Conservation (phyloP, 2,888 invertebrate genomes). For the Macaria liturata region DNA sequence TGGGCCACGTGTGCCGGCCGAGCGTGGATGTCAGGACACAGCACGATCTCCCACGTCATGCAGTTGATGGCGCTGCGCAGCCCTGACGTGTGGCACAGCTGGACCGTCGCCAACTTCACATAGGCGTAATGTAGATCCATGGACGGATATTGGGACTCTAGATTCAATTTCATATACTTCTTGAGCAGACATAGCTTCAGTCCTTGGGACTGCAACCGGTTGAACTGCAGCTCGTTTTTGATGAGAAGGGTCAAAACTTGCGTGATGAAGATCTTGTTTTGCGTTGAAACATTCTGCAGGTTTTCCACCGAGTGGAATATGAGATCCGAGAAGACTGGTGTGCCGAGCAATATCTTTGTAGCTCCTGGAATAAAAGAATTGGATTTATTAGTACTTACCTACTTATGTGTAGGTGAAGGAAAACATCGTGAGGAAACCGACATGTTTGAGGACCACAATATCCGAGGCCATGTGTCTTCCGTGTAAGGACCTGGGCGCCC, state of each 20-base stretch:
- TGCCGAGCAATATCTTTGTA: constrained; percentile 42
- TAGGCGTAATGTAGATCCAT: constrained; percentile 36
- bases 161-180: constrained; percentile 30
- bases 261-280: constrained; percentile 43
- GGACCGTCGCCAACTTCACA: constrained; percentile 36
- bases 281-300: constrained; percentile 33
- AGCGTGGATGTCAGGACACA: constrained; percentile 31
- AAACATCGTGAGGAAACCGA: no score
- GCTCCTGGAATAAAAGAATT: constrained; percentile 38
- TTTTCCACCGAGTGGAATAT: constrained; percentile 41
- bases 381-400: background rate
- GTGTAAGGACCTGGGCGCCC: no score
- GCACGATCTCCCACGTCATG: constrained; percentile 39
- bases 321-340: constrained; percentile 48
- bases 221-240: constrained; percentile 50
- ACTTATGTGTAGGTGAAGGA: no score
- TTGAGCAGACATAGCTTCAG: constrained; percentile 30
- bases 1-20: constrained; percentile 30
- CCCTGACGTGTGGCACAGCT: constrained; percentile 44
- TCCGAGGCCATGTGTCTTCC: no score
- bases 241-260: constrained; percentile 42
- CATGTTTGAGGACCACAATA: no score
- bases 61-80: constrained; percentile 35
- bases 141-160: constrained; percentile 27
- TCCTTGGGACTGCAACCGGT: constrained; percentile 41